phyloP scores from a whole-genome alignment of 2,797 vertebrate species.

The Macroramphosus scolopax region DNA sequence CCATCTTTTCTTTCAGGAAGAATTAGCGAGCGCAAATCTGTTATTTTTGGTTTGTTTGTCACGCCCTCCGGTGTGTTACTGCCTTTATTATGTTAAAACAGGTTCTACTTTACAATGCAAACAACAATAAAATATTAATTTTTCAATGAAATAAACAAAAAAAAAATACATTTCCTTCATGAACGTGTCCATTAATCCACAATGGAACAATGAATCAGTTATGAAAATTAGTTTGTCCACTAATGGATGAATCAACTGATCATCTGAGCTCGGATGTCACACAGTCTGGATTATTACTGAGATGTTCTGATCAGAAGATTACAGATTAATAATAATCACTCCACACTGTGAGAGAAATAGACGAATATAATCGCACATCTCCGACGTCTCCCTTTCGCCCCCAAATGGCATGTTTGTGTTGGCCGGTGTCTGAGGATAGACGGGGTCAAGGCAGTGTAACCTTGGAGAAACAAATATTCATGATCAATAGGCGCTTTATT shows the following conservation, averaged over 20 bases:
- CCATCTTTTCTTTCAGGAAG: too few species aligned
- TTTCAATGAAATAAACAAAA: too few species aligned
- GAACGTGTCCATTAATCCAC: too few species aligned
- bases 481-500: slow-evolving; percentile 82
- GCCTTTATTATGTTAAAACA: too few species aligned
- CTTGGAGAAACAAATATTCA: slow-evolving; percentile 83
- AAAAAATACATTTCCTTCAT: too few species aligned
- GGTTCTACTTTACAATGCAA: too few species aligned
- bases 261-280: not conserved
- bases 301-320: slow-evolving; percentile 1
- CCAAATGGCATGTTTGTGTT: slow-evolving; percentile 70
- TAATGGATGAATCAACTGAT: not conserved
- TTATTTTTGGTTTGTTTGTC: too few species aligned
- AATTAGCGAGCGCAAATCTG: too few species aligned
- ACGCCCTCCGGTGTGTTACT: too few species aligned
- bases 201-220: not conserved
- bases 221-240: not conserved
- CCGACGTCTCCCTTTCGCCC: slow-evolving; percentile 68
- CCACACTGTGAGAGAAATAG: not conserved
- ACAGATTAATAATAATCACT: slow-evolving; percentile 1
- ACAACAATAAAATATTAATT: too few species aligned
- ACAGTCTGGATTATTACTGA: not conserved
- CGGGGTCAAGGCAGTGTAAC: slow-evolving; percentile 75
- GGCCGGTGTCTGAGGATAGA: slow-evolving; percentile 69
- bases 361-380: slow-evolving; percentile 34